A percentile compares a stretch with the other conserved stretches of the same genome.
Conservation (phyloP, 1,140 invertebrate species). For the Drosophila leontia region DNA sequence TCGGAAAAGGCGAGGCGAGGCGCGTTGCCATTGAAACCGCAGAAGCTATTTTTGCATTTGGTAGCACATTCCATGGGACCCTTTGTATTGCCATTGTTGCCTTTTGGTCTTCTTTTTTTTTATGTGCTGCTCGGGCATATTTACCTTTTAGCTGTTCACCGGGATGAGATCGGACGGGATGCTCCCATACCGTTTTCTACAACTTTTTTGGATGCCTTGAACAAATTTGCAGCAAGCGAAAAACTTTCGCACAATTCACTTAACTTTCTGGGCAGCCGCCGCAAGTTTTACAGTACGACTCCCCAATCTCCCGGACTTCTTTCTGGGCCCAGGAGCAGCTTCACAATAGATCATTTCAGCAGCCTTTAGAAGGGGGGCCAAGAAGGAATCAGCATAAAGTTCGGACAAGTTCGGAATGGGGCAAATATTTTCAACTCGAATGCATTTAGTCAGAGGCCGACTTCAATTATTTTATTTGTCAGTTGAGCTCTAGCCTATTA, state of each 20-base stretch:
- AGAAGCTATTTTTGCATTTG: slow-evolving; percentile 80
- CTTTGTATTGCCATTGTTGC: slow-evolving; percentile 72
- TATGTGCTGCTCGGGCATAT: slow-evolving; percentile 49
- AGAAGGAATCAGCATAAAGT: slow-evolving; percentile 40
- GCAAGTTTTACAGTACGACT: slow-evolving; percentile 61
- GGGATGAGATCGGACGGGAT: slow-evolving; percentile 27
- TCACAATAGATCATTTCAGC: slow-evolving; percentile 68
- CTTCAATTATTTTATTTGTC: slow-evolving; percentile 66
- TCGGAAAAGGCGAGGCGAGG: slow-evolving; percentile 3
- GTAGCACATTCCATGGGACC: slow-evolving; percentile 77
- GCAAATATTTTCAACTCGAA: slow-evolving; percentile 69
- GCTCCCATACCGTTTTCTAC: slow-evolving; percentile 6
- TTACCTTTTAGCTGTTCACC: slow-evolving; percentile 66
- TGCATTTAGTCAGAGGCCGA: slow-evolving; percentile 51
- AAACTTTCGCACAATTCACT: slow-evolving; percentile 82
- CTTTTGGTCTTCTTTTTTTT: slow-evolving; percentile 18
- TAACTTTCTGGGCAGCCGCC: slow-evolving; percentile 71
- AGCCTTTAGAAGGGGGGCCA: background rate
- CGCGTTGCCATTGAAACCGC: slow-evolving; percentile 77
- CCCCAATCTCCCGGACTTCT: slow-evolving; percentile 16
- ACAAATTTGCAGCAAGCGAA: slow-evolving; percentile 74
- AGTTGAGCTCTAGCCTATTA: slow-evolving; percentile 54
- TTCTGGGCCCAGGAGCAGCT: slow-evolving; percentile 21
- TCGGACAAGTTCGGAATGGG: slow-evolving; percentile 40
- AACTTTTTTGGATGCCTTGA: slow-evolving; percentile 61